Percentiles rank a stretch among this genome's conserved stretches.
Evolutionary conservation across 2,797 vertebrate species (phyloP).

Genomic region (Hozukius guyotensis): DNA sequence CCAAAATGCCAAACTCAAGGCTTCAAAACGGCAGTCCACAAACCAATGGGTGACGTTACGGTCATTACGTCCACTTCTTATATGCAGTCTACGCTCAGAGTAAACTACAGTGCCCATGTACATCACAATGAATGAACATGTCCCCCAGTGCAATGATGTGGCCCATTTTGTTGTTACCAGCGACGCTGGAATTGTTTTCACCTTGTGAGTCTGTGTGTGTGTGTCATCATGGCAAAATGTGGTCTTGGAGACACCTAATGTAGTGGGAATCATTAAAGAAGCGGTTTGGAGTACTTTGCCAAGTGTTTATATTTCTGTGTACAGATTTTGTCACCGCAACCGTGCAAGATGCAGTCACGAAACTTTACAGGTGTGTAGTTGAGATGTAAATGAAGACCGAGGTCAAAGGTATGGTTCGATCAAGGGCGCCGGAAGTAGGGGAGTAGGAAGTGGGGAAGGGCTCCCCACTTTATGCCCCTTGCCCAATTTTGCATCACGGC

Average conservation of each 20-base stretch:
- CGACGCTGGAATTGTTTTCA: not conserved
- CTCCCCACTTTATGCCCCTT: rapidly evolving
- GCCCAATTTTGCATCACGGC: not conserved
- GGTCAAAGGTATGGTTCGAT: rapidly evolving
- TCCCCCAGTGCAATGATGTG: not conserved
- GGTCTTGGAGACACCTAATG: no score
- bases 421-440: no score
- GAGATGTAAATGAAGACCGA: not conserved
- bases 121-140: not conserved
- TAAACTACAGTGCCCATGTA: not conserved
- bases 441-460: no score
- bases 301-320: no score
- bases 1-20: no score
- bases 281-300: no score
- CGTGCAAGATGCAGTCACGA: rapidly evolving
- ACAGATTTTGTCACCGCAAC: no score
- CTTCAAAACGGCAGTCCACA: no score
- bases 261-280: no score
- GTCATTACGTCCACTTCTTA: no score
- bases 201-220: not conserved
- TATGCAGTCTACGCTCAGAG: not conserved
- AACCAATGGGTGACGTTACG: no score
- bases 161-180: not conserved
- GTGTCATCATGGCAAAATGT: not conserved
- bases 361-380: no score